Base-by-base conservation (phyloP, 1,140 invertebrate species). In the Drosophila punjabiensis region DNA sequence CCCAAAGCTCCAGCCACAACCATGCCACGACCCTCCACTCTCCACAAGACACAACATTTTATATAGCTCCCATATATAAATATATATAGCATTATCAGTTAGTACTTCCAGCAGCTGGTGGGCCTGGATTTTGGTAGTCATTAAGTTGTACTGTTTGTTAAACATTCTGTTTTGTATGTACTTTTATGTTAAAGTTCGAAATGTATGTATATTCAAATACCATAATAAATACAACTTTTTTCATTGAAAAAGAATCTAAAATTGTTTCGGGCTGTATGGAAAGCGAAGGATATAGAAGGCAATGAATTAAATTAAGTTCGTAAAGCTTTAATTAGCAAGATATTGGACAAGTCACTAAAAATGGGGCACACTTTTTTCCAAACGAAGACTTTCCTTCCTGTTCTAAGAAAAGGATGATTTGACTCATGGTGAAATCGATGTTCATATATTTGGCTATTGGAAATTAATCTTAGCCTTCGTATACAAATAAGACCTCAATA, bases 131-230 rank as follows among this genome's bases (percentile, higher is more conserved):
- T 82, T 80, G 76, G 76, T 90, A 90, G 86, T 91, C 87, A 87
- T 87, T 89, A 90, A 90, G 87, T 80, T 84, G 79, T 89, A 89
- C 81, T 89, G 79, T 80, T 89, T 89, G 86, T 89, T 89, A 90
- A 82, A 84, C 62, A 47, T 77, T 69, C 70, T 75, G 56, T 79
- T 58, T 76, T 82, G 63, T 75, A 82, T 66, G 55, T 76, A 84
- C 55, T 69, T 79, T 10, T 88, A 82, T 74, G 86, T 86, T 90
- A 81, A 81, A 76, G 67, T 83, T 88, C 70, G 64, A 83, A 75
- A 75, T 85, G 69, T 81, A 79, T 86, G 69, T 82, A 79, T 86
- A 82, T 86, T 74, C 74, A 47, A 71, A 53, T 68, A 66, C 24
- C 43, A 60, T 65, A 76, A 75, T 64, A 61, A 84, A 89, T 89